Conservation (phyloP, 2,888 invertebrate genomes). For the Mythimna pallens region DNA sequence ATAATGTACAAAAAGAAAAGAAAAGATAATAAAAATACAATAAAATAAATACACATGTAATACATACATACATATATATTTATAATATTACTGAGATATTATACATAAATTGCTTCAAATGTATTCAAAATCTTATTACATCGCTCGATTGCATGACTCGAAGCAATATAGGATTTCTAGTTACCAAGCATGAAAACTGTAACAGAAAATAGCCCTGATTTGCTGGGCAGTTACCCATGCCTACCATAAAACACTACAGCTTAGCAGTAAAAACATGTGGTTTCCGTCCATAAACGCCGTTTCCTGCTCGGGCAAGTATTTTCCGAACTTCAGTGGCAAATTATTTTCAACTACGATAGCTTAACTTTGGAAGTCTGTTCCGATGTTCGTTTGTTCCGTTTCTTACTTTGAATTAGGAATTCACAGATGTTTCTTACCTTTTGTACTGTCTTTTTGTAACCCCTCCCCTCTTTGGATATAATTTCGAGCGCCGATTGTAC, state of each 20-base stretch:
- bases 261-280: constrained; percentile 37
- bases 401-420: background rate
- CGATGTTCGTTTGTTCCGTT: constrained; percentile 5
- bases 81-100: background rate
- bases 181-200: constrained; percentile 13
- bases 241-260: constrained; percentile 31
- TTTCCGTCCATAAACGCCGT: constrained; percentile 41
- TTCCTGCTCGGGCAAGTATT: constrained; percentile 26
- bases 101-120: background rate
- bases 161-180: background rate
- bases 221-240: constrained; percentile 17
- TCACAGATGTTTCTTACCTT: background rate
- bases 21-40: no score
- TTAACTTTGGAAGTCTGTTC: constrained; percentile 11
- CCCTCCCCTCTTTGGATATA: no score
- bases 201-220: constrained; percentile 21
- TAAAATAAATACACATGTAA: no score
- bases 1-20: no score
- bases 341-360: constrained; percentile 32
- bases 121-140: background rate
- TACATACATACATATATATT: no score
- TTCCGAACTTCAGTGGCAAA: constrained; percentile 21
- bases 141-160: constrained; percentile 20
- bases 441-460: background rate
- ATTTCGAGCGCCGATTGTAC: no score